Base-by-base conservation (phyloP, 2,797 vertebrate species). In the Pseudotriccus pelzelni region DNA sequence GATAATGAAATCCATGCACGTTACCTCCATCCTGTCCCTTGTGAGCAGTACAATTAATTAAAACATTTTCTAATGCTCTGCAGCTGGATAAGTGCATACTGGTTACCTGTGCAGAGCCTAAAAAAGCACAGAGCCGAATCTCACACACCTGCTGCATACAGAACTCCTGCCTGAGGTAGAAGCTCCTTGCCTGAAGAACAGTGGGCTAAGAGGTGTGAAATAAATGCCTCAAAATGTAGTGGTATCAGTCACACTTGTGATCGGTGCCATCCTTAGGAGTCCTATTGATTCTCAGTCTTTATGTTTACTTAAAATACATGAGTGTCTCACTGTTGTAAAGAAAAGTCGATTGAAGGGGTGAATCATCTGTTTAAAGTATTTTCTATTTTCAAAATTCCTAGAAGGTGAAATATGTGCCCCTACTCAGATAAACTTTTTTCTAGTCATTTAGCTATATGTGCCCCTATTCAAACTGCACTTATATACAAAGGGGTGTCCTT, bases 71-170 rank as follows among this genome's bases (percentile, higher is more conserved):
- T 85, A 34, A 62, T 82, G 43, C 53, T 59, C 36, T 84, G 47
- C 43, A 67, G 44, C n/a, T 64, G 72, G 8, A 0, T 46, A 60
- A 72, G 34, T 10, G 37, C 25, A 16, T 17, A 23, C 5, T 34
- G 28, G 17, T 55, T 86, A 27, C 23, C 69, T 52, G 15, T 39
- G 24, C 23, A 75, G 53, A n/a, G 24, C 12, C 36, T 7, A 6
- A 8, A 69, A 39, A 9, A 70, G 27, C 27, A 39, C 41, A 52
- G 18, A 81, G 25, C 13, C 39, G 72, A 75, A 58, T 20, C 62
- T 63, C 60, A 44, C 13, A 11, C 0, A 0, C 10, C 49, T 52
- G 15, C 28, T 34, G 6, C 8, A 14, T 2, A 2, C 2, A 58
- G 32, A 91, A 39, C 21, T 88, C 46, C 50, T 66, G 22, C 13